These are phyloP conservation scores for Parasteatoda tepidariorum DNA, from an alignment of 1,140 invertebrate genomes.

Conservation along the genomic window DNA sequence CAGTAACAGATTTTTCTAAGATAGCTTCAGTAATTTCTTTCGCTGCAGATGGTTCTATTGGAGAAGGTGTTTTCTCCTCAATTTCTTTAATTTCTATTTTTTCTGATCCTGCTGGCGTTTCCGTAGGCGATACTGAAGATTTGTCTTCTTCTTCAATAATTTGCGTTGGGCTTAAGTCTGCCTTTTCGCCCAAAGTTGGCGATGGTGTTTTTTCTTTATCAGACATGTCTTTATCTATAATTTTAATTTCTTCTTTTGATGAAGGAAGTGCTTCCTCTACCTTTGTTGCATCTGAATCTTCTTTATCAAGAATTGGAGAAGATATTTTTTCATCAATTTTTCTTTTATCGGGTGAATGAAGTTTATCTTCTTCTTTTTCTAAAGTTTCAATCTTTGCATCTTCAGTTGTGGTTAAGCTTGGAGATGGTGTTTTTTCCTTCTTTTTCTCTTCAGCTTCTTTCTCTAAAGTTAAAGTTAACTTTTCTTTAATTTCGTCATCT, in stretches of 20 bases:
- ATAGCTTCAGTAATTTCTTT: neutral
- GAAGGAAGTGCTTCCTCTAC: neutral
- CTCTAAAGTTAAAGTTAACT: neutral
- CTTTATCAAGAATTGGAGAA: neutral
- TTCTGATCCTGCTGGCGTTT: no score
- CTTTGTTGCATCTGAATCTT: neutral
- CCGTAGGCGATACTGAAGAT: neutral
- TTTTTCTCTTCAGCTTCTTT: neutral
- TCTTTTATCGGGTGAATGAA: no score
- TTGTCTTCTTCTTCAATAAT: no score
- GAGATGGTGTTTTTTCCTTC: neutral
- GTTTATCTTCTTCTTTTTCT: no score
- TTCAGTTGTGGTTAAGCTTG: neutral
- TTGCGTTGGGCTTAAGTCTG: no score
- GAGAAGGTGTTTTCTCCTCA: conserved; percentile 68
- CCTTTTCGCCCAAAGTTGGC: no score
- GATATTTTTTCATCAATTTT: no score
- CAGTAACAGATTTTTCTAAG: conserved; percentile 11
- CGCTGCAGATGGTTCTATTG: neutral
- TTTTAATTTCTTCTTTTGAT: neutral
- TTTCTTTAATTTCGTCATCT: neutral
- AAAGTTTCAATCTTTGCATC: no score
- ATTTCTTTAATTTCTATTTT: conserved; percentile 66
- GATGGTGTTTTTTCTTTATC: no score
- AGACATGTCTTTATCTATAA: no score